Percentiles rank a stretch among this genome's conserved stretches.
Evolutionary conservation across 2,797 vertebrate species (phyloP).

Genomic region (Strix occidentalis): DNA sequence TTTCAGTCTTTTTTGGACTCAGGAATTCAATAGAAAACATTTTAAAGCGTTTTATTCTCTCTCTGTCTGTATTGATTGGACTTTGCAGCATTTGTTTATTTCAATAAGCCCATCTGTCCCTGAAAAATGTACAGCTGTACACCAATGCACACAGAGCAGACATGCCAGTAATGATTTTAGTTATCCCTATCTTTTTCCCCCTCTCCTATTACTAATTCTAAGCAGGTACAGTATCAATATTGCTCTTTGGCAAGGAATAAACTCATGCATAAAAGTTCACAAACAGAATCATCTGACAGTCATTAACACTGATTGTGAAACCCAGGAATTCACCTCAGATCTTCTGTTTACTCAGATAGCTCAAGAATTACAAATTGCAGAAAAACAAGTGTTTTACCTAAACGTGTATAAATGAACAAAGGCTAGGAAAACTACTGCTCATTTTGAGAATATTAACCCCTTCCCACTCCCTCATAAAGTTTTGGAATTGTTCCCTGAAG

Average conservation of each 20-base stretch:
- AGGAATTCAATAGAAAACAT: conserved; percentile 44
- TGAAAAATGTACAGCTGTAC: conserved; percentile 52
- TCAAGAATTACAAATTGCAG: conserved; percentile 41
- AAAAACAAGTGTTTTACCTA: conserved; percentile 51
- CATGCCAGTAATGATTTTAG: conserved; percentile 55
- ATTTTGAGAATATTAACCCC: not conserved
- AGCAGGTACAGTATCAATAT: conserved; percentile 60
- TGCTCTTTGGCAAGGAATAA: conserved; percentile 38
- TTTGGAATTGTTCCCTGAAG: conserved; percentile 39
- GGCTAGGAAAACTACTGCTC: not conserved
- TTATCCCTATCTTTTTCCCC: not conserved
- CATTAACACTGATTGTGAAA: conserved; percentile 37
- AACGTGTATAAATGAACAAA: conserved; percentile 10
- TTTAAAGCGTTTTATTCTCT: conserved; percentile 54
- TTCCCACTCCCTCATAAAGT: not conserved
- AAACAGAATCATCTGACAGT: conserved; percentile 37
- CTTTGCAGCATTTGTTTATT: conserved; percentile 63
- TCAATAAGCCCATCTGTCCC: conserved; percentile 61
- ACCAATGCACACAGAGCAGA: conserved; percentile 20
- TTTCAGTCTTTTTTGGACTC: conserved; percentile 46
- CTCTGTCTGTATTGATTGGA: conserved; percentile 43
- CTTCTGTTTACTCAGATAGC: not conserved
- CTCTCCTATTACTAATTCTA: conserved; percentile 58
- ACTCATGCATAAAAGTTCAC: conserved; percentile 27
- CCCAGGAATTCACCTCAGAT: conserved; percentile 8